phyloP scores from a whole-genome alignment of 2,888 invertebrate genomes.

The Argyresthia albistria region DNA sequence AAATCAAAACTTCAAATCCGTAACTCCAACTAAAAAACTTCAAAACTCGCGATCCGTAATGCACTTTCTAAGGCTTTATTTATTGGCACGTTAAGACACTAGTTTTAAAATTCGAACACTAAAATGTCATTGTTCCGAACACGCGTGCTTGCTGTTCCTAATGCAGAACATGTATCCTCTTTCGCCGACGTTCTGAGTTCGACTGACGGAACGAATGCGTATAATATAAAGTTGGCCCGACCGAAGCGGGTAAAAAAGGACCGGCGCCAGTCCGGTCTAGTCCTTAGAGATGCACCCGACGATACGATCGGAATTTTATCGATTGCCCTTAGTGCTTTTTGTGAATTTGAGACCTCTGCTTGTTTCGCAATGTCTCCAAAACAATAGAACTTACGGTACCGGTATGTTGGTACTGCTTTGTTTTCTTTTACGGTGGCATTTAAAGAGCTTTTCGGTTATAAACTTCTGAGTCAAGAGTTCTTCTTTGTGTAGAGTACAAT shows the following conservation, averaged over 20 bases:
- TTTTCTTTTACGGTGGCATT: constrained; percentile 5
- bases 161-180: constrained; percentile 26
- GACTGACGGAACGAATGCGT: constrained; percentile 38
- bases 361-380: not conserved
- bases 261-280: constrained; percentile 66
- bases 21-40: constrained; percentile 23
- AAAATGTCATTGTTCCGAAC: constrained; percentile 26
- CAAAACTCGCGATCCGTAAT: constrained; percentile 14
- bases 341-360: not conserved
- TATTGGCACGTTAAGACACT: constrained; percentile 49
- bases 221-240: constrained; percentile 40
- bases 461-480: no score
- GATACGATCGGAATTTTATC: constrained; percentile 39
- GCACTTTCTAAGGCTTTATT: constrained; percentile 24
- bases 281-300: constrained; percentile 60
- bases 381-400: not conserved
- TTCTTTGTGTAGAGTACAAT: no score
- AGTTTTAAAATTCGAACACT: constrained; percentile 16
- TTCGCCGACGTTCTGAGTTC: constrained; percentile 31
- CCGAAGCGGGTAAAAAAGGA: constrained; percentile 60
- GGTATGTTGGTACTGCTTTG: no score
- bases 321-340: constrained; percentile 12
- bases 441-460: not conserved
- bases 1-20: constrained; percentile 17
- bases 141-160: constrained; percentile 22